Evolutionary conservation across 2,797 vertebrate species (phyloP).

Genomic region (Ceryle rudis): DNA sequence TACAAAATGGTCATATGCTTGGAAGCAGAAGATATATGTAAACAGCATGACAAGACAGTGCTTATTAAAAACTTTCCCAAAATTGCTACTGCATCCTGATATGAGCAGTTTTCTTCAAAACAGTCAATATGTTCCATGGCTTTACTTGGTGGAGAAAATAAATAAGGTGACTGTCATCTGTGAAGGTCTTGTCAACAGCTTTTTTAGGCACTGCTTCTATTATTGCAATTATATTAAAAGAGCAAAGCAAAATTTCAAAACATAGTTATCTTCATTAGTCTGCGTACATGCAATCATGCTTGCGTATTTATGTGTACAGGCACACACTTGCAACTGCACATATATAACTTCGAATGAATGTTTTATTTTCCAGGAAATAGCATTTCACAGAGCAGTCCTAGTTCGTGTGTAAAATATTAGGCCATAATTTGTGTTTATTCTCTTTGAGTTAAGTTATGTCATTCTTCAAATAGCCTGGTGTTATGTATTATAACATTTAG

Average conservation of each 20-base stretch:
- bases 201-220: background rate
- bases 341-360: rapidly evolving
- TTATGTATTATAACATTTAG: slow-evolving; percentile 7
- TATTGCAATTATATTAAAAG: background rate
- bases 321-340: background rate
- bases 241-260: background rate
- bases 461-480: background rate
- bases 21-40: background rate
- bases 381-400: background rate
- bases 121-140: background rate
- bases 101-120: background rate
- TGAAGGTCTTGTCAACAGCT: background rate
- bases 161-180: background rate
- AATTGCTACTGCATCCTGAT: background rate
- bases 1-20: background rate
- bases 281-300: rapidly evolving
- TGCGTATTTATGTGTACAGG: rapidly evolving
- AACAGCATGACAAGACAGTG: background rate
- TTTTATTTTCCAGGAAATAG: background rate
- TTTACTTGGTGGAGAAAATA: background rate
- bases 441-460: background rate
- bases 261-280: background rate
- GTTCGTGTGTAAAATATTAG: slow-evolving; percentile 15
- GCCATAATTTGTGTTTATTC: background rate
- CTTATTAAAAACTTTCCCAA: background rate